Evolutionary conservation across 1,140 invertebrate genomes (phyloP).

Genomic region (Colletes latitarsis): DNA sequence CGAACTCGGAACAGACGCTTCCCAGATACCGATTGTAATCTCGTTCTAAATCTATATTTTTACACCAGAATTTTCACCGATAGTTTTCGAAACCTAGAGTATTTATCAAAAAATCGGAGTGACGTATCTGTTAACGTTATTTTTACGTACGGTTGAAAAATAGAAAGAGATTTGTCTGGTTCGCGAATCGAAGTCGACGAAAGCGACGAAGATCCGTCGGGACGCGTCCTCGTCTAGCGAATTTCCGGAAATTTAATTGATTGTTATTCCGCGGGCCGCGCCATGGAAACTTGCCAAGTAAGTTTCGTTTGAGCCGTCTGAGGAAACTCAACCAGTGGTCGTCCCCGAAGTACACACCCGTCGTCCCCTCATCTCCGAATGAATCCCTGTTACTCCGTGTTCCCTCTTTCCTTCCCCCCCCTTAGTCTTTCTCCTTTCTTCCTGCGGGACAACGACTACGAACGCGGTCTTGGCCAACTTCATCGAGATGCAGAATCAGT

Average conservation of each 20-base stretch:
- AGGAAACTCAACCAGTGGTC: conserved; percentile 59
- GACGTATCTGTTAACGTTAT: no score
- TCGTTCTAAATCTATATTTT: no score
- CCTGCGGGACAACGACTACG: conserved; percentile 3
- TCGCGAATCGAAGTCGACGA: conserved; percentile 3
- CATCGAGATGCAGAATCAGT: conserved; percentile 60
- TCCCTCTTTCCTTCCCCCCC: background rate
- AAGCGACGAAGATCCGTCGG: background rate
- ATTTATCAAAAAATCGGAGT: no score
- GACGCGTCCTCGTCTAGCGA: conserved; percentile 11
- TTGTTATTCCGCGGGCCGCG: conserved; percentile 56
- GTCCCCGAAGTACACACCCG: conserved; percentile 24
- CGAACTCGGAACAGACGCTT: no score
- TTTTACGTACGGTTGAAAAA: no score
- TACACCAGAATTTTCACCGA: no score
- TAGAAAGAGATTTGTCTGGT: no score
- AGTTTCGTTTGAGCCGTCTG: conserved; percentile 55
- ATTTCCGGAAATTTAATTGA: conserved; percentile 63
- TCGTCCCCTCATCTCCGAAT: background rate
- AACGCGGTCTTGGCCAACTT: conserved; percentile 41
- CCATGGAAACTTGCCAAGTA: conserved; percentile 51
- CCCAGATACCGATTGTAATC: no score
- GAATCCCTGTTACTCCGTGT: conserved; percentile 15
- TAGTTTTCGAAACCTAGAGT: no score
- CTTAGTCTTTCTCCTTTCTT: conserved; percentile 3